Base-by-base conservation (phyloP, 2,113 vertebrate genomes). In the Agelaius phoeniceus region DNA sequence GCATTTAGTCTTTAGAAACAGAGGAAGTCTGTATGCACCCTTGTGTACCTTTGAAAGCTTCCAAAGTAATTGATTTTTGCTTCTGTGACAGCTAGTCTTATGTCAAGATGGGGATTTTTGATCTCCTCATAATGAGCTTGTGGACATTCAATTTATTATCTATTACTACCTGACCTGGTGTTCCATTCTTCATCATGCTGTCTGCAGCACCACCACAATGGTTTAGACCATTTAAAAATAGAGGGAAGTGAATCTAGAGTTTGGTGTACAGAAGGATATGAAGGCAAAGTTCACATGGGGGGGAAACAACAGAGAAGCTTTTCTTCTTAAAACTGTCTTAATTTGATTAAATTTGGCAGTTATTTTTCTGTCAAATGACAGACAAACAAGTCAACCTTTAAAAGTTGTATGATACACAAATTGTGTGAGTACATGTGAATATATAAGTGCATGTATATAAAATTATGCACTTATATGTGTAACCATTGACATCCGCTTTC, bases 291-390 rank as follows among this genome's bases (percentile, higher is more conserved):
- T 84, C 62, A 85, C 24, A 26, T 41, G 6, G 8, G 33, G 33
- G 33, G 27, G 6, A 67, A 90, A 49, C 0, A 80, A 23, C 15
- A 78, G 57, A 61, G 48, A 43, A 65, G 3, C 2, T 83, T 90
- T 94, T 90, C 22, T 77, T 87, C 63, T 52, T 59, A 44, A 77
- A 89, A 16, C 8, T 49, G 11, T 27, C 31, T 71, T 67, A 82
- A 59, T 89, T 91, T 72, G 8, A 58, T 73, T 65, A 91, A 65
- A 82, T 76, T 72, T 73, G 37, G 26, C 13, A n/a, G 37, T 30
- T 75, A 61, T 72, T 92, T 85, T 95, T 85, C 84, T 84, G 49
- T n/a, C 26, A 91, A 89, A 75, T 51, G 62, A 54, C 39, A 94
- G 66, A 82, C 13, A 75, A 90, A 63, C 7, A 76, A 84, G 18